Base-by-base conservation (phyloP, 64 coral and sea anemone genomes). In the Porites lutea region DNA sequence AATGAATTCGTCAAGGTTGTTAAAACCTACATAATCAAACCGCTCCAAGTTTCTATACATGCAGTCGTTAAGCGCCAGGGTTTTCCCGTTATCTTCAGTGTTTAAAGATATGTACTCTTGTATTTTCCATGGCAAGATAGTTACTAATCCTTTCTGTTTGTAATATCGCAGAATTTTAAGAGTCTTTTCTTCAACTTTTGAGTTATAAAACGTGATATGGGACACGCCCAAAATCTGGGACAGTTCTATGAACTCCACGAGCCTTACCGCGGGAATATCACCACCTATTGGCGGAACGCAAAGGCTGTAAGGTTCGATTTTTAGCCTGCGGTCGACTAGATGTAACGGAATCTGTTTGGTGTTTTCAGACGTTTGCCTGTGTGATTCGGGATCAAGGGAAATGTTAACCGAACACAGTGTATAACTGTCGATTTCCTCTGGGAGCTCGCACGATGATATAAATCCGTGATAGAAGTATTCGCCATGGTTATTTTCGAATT, bases 1-100 rank as follows among this genome's bases (percentile, higher is more conserved):
- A 19, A 93, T 87, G 54, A 87, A 93, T 59, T 93, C 91, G 64
- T 93, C 91, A 12, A 93, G 43, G 18, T 87, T 50, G 19, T 93
- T 93, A 67, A 87, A 87, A 5, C 82, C 82, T 13, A 79, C 50
- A 22, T 68, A 93, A 5, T 54, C 73, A 13, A 85, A 63, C 59
- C 22, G 52, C 21, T 23, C 75, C 73, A 77, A 59, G 49, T 72
- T 57, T 77, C 91, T 86, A 57, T 87, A 93, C 60, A 93, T 43
- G 16, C 91, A 93, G 65, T 93, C 91, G 46, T 87, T 83, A 3
- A 87, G 61, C 78, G 91, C 83, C 18, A 72, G 13, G 3, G 85
- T 76, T 71, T 93, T 72, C 37, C 91, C 91, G 11, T 59, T 19
- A 37, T 93, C 83, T 85, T 85, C 74, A 4, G 87, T 66, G 53